Evolutionary conservation across 2,797 vertebrate species (phyloP).

Genomic region (Epinephelus malabaricus): DNA sequence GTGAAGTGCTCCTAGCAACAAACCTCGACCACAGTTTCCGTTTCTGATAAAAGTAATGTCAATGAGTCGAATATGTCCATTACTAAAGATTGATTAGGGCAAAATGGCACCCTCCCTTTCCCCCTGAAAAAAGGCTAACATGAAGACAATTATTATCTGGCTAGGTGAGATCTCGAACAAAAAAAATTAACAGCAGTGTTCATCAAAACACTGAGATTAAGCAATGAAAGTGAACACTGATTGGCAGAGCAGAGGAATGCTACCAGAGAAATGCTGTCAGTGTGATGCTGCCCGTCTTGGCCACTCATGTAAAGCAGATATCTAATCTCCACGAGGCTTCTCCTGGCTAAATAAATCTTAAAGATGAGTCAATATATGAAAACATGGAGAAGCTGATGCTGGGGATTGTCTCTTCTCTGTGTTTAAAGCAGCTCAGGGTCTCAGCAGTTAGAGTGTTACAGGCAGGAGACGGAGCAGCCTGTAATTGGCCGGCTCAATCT

Average conservation of each 20-base stretch:
- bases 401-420: not conserved
- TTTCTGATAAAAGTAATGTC: not conserved
- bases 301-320: too few species aligned
- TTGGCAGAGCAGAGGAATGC: not conserved
- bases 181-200: not conserved
- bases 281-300: too few species aligned
- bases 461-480: slow-evolving; percentile 63
- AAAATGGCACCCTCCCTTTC: not conserved
- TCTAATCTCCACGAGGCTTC: too few species aligned
- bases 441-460: slow-evolving; percentile 63
- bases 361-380: too few species aligned
- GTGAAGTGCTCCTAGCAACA: not conserved
- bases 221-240: not conserved
- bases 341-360: too few species aligned
- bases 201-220: not conserved
- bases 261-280: too few species aligned
- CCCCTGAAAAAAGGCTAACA: not conserved
- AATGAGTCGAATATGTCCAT: not conserved
- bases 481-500: slow-evolving; percentile 77
- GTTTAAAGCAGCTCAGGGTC: slow-evolving; percentile 53
- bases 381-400: slow-evolving; percentile 11
- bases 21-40: not conserved
- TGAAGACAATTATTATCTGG: not conserved
- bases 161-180: not conserved
- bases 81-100: not conserved